phyloP scores from a whole-genome alignment of 1,140 invertebrate genomes.

The Colletes gigas region DNA sequence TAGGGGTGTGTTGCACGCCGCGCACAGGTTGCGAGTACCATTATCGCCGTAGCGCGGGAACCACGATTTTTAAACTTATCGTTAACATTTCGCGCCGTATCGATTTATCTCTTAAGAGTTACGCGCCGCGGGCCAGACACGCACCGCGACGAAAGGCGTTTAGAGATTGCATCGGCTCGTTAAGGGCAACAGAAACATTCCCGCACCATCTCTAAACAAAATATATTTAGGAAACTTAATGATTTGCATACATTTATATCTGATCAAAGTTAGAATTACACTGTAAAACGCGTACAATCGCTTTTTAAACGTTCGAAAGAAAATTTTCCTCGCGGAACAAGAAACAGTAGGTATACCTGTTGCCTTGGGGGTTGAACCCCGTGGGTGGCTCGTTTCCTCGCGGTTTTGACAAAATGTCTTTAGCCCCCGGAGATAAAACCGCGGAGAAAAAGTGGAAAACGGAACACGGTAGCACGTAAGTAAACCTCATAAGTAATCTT shows the following conservation, averaged over 20 bases:
- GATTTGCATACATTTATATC: too few relatives aligned
- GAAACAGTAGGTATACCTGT: constrained; percentile 33
- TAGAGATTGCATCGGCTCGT: too few relatives aligned
- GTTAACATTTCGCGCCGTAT: background rate
- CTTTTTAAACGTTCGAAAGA: background rate
- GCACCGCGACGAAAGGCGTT: background rate
- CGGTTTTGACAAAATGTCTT: constrained; percentile 51
- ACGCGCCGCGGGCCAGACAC: background rate
- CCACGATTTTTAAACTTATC: constrained; percentile 25
- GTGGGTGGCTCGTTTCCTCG: constrained; percentile 22
- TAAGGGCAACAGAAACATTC: too few relatives aligned
- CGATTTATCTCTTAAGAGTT: background rate
- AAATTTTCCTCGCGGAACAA: background rate
- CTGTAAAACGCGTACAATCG: background rate
- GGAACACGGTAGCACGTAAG: constrained; percentile 57
- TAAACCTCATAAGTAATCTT: constrained; percentile 70
- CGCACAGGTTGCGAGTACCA: background rate
- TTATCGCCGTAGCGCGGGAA: constrained; percentile 7
- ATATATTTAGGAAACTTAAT: too few relatives aligned
- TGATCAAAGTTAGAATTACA: too few relatives aligned
- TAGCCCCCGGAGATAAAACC: background rate
- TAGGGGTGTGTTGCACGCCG: background rate
- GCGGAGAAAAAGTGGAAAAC: background rate
- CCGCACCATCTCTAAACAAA: too few relatives aligned
- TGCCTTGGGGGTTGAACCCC: background rate